Conservation (phyloP, 2,888 invertebrate species). For the Dynastes grantii region DNA sequence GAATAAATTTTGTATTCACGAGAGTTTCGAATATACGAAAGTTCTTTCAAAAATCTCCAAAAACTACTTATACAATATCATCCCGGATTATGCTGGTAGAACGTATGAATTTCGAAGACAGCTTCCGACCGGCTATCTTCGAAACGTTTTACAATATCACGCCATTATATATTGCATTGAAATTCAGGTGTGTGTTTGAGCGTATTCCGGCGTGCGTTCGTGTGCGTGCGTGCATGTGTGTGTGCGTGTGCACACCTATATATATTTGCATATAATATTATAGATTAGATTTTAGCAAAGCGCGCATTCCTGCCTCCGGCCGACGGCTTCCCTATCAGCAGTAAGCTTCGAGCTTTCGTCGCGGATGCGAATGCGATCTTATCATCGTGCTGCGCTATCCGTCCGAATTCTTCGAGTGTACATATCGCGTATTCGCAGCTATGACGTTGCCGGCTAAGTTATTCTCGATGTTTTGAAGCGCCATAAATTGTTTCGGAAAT, state of each 20-base stretch:
- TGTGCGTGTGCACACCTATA: slow-evolving; percentile 30
- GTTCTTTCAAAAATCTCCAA: slow-evolving; percentile 11
- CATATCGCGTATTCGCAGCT: slow-evolving; percentile 27
- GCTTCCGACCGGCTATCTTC: slow-evolving; percentile 24
- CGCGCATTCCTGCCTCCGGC: too few species aligned
- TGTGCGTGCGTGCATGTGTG: slow-evolving; percentile 15
- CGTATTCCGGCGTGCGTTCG: slow-evolving; percentile 4
- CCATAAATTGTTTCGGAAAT: slow-evolving; percentile 19
- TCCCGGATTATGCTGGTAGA: slow-evolving; percentile 16
- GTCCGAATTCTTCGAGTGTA: slow-evolving; percentile 16
- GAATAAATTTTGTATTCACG: neutral
- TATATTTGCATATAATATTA: slow-evolving; percentile 65
- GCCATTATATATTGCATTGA: slow-evolving; percentile 48
- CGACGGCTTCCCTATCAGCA: too few species aligned
- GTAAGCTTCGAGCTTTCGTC: slow-evolving; percentile 66
- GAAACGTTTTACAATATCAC: slow-evolving; percentile 42
- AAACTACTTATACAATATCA: slow-evolving; percentile 20
- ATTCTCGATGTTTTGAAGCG: slow-evolving; percentile 16
- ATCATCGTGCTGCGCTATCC: slow-evolving; percentile 16
- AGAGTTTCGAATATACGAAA: slow-evolving; percentile 15
- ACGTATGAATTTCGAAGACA: slow-evolving; percentile 29
- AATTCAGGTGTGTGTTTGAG: slow-evolving; percentile 52
- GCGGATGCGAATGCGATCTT: slow-evolving; percentile 25
- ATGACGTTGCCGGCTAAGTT: slow-evolving; percentile 30
- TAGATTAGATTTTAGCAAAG: slow-evolving; percentile 69